Conservation (phyloP, 1,140 invertebrate species). For the Drosophila sulfurigaster region DNA sequence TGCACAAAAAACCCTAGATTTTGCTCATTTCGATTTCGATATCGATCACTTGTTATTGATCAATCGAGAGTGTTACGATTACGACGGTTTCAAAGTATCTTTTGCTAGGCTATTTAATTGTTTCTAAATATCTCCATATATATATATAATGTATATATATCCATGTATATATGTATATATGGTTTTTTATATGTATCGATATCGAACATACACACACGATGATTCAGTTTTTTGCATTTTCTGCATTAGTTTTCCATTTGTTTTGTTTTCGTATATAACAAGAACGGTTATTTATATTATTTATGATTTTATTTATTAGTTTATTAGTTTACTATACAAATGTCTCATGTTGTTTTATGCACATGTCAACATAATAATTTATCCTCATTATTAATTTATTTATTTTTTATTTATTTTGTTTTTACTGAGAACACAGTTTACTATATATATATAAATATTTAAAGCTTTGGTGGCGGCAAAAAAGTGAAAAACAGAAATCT, state of each 20-base stretch:
- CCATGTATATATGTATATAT: slow-evolving; percentile 49
- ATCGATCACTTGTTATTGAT: slow-evolving; percentile 6
- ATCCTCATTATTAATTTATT: slow-evolving; percentile 62
- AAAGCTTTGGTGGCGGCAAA: slow-evolving; percentile 81
- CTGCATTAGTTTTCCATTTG: slow-evolving; percentile 16
- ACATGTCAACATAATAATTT: slow-evolving; percentile 3
- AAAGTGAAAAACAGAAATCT: slow-evolving; percentile 38
- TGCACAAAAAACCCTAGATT: slow-evolving; percentile 58
- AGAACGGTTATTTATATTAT: slow-evolving; percentile 60
- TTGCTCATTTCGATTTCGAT: slow-evolving; percentile 20
- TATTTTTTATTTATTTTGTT: slow-evolving; percentile 44
- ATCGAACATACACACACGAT: slow-evolving; percentile 75
- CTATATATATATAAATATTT: slow-evolving; percentile 74
- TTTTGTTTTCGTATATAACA: slow-evolving; percentile 68
- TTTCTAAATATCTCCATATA: slow-evolving; percentile 34
- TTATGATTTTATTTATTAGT: slow-evolving; percentile 40
- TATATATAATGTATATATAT: slow-evolving; percentile 52
- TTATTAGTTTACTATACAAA: slow-evolving; percentile 79
- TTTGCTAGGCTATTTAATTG: slow-evolving; percentile 63
- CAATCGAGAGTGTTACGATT: slow-evolving; percentile 47
- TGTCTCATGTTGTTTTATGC: slow-evolving; percentile 48
- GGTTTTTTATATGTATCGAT: slow-evolving; percentile 17
- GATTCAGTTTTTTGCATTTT: slow-evolving; percentile 50
- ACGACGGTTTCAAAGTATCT: slow-evolving; percentile 76
- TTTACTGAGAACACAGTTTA: slow-evolving; percentile 79